Evolutionary conservation across 2,113 vertebrate genomes (phyloP).

Genomic region (Pelodiscus sinensis): DNA sequence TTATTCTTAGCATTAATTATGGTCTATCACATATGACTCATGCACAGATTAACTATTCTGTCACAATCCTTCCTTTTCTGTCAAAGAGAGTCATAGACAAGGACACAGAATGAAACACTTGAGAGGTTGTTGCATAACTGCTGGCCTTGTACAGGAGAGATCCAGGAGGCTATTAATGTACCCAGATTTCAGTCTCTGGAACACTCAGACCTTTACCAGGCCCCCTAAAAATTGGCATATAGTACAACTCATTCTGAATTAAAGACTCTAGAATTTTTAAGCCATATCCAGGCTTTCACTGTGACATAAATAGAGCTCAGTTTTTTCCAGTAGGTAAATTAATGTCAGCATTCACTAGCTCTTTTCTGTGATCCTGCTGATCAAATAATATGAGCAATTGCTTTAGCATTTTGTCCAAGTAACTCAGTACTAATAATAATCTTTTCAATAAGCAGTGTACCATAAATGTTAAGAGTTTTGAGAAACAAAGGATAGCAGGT

Average conservation of each 20-base stretch:
- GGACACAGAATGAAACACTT: neutral
- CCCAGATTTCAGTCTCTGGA: neutral
- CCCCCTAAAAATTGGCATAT: neutral
- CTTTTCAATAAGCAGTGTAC: neutral
- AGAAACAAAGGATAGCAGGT: neutral
- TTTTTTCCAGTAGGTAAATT: neutral
- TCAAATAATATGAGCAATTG: neutral
- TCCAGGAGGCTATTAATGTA: neutral
- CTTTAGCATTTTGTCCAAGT: neutral
- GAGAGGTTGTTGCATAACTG: constrained; percentile 9
- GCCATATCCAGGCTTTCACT: neutral
- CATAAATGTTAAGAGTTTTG: rapidly evolving
- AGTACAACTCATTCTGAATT: no score
- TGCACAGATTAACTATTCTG: constrained; percentile 48
- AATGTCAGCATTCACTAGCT: neutral
- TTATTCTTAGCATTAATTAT: constrained; percentile 58
- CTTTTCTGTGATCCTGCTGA: neutral
- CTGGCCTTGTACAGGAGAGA: neutral
- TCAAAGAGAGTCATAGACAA: neutral
- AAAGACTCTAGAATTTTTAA: no score
- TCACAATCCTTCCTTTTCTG: constrained; percentile 34
- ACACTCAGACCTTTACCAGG: neutral
- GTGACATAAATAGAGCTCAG: neutral
- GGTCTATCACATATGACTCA: constrained; percentile 55
- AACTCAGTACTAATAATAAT: neutral